Conservation (phyloP, 2,113 vertebrate species). For the Eclectus roratus region DNA sequence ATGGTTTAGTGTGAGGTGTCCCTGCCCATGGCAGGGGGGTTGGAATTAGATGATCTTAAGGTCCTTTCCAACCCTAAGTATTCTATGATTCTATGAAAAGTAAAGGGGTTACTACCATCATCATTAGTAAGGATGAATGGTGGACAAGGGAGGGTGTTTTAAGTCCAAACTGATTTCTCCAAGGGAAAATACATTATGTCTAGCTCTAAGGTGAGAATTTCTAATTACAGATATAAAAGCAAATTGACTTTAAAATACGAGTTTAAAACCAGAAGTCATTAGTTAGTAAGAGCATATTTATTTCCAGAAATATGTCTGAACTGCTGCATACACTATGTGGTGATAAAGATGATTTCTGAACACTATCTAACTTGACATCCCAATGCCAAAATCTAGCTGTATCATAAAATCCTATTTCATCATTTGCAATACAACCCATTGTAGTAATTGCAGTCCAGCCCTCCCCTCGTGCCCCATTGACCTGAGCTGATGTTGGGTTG, state of each 20-base stretch:
- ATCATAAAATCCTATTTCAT: neutral
- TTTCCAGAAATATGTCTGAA: neutral
- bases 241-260: neutral
- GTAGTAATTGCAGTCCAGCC: neutral
- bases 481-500: neutral
- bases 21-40: too few relatives aligned
- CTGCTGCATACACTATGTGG: neutral
- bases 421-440: neutral
- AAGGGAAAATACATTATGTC: neutral
- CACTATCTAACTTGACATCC: neutral
- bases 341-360: neutral
- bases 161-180: neutral
- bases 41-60: too few relatives aligned
- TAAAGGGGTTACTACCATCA: neutral
- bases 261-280: neutral
- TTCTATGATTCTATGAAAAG: neutral
- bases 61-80: too few relatives aligned
- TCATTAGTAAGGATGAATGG: neutral
- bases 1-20: too few relatives aligned
- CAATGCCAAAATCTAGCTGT: neutral
- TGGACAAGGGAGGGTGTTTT: neutral
- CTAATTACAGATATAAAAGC: neutral
- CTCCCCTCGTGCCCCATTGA: neutral
- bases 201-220: neutral
- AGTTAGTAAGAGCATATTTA: neutral